Evolutionary conservation across 53 echinoderm and acorn worm genomes (phyloP).

Genomic region (Mesocentrotus franciscanus): DNA sequence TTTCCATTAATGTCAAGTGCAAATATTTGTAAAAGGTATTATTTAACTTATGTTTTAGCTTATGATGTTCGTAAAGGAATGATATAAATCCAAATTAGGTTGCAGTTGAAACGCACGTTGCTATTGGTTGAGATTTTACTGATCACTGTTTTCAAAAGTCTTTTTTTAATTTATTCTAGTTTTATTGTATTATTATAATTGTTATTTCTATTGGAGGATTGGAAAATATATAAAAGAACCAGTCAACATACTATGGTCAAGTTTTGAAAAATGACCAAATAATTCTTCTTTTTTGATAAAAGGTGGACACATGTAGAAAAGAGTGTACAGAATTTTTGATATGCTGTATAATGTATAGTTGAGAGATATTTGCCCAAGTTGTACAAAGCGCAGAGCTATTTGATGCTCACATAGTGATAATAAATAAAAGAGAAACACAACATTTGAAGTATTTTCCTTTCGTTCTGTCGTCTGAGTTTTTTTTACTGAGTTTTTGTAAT

Average conservation of each 20-base stretch:
- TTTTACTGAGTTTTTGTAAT: neutral
- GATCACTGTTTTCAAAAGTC: neutral
- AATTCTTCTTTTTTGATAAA: neutral
- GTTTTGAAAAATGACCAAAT: neutral
- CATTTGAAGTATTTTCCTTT: neutral
- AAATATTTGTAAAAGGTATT: neutral
- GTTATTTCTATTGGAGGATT: neutral
- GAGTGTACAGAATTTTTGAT: conserved; percentile 48
- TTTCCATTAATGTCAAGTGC: neutral
- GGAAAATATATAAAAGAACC: neutral
- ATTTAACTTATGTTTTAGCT: neutral
- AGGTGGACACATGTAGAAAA: conserved; percentile 35
- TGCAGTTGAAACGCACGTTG: neutral
- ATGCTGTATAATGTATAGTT: conserved; percentile 44
- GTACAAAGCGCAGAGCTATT: conserved; percentile 27
- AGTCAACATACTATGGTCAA: neutral
- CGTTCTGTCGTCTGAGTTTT: neutral
- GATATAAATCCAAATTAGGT: neutral
- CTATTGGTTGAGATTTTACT: neutral
- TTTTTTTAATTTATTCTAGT: neutral
- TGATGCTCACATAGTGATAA: conserved; percentile 23
- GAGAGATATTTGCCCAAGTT: conserved; percentile 26
- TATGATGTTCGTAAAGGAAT: neutral
- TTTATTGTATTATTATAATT: too few species aligned
- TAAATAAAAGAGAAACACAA: neutral